A percentile compares a stretch with the other conserved stretches of the same genome.
Evolutionary conservation across 2,888 invertebrate genomes (phyloP).

Genomic region (Coecobrya sp.): DNA sequence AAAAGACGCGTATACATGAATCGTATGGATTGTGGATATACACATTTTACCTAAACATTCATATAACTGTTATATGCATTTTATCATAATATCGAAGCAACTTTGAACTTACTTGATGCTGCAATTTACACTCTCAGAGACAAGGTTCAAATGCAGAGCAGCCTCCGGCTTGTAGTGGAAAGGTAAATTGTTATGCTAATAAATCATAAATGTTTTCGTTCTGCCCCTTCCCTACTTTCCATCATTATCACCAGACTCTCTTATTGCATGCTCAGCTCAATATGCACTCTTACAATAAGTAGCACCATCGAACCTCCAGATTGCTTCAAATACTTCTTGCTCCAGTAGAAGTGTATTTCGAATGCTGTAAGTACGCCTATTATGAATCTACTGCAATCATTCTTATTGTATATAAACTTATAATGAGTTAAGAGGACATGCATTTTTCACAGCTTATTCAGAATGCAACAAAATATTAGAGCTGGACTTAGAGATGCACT

Average conservation of each 20-base stretch:
- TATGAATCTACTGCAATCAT: too few species aligned
- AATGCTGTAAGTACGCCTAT: not conserved
- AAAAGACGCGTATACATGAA: too few species aligned
- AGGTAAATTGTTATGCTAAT: constrained; percentile 85
- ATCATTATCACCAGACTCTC: not conserved
- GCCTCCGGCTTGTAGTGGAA: constrained; percentile 69
- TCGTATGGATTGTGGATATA: too few species aligned
- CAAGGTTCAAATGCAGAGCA: constrained; percentile 57
- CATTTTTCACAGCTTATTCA: not conserved
- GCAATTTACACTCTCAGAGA: not conserved
- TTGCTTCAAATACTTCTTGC: not conserved
- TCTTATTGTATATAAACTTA: too few species aligned
- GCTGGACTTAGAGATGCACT: not conserved
- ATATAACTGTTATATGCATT: too few species aligned
- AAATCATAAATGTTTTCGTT: constrained; percentile 85
- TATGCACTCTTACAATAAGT: not conserved
- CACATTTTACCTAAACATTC: too few species aligned
- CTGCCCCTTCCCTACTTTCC: constrained; percentile 61
- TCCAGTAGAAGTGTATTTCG: not conserved
- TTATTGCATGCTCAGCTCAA: not conserved
- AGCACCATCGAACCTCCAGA: not conserved
- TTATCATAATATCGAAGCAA: too few species aligned
- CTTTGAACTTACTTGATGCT: too few species aligned
- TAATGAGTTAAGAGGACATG: not conserved
- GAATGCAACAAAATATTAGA: too few species aligned